Evolutionary conservation across 1,140 invertebrate species (phyloP).

Genomic region (Sinonovacula constricta): DNA sequence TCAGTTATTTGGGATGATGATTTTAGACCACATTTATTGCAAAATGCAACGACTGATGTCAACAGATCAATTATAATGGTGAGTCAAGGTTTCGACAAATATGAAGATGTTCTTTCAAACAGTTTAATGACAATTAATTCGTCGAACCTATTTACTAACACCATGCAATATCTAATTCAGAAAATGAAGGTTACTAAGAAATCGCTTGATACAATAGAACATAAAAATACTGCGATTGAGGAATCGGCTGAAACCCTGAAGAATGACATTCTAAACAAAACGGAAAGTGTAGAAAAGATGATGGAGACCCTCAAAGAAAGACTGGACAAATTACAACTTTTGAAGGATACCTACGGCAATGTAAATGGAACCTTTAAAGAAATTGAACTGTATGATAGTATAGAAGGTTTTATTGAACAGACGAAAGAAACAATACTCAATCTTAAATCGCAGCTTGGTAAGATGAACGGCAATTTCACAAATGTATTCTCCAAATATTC

Average conservation of each 20-base stretch:
- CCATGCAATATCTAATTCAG: not conserved
- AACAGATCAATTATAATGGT: no score
- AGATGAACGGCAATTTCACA: no score
- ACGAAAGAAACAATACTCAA: not conserved
- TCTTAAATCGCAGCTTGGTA: no score
- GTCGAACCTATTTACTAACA: no score
- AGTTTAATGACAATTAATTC: no score
- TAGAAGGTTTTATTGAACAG: constrained; percentile 2
- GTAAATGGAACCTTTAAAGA: constrained; percentile 28
- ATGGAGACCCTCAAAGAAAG: not conserved
- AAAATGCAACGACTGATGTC: no score
- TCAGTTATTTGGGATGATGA: no score
- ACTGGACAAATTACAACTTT: not conserved
- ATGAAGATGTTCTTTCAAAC: no score
- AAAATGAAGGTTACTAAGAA: not conserved
- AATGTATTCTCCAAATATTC: no score
- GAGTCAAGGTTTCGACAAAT: no score
- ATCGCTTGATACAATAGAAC: constrained; percentile 17
- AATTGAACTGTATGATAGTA: not conserved
- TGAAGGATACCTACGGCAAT: constrained; percentile 16
- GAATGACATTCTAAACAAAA: not conserved
- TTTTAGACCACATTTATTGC: no score
- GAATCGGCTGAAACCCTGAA: not conserved
- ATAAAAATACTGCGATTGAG: not conserved
- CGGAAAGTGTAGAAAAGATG: not conserved